A percentile compares a stretch with the other conserved stretches of the same genome.
phyloP scores from a whole-genome alignment of 2,888 invertebrate genomes.

The Melieria crassipennis region DNA sequence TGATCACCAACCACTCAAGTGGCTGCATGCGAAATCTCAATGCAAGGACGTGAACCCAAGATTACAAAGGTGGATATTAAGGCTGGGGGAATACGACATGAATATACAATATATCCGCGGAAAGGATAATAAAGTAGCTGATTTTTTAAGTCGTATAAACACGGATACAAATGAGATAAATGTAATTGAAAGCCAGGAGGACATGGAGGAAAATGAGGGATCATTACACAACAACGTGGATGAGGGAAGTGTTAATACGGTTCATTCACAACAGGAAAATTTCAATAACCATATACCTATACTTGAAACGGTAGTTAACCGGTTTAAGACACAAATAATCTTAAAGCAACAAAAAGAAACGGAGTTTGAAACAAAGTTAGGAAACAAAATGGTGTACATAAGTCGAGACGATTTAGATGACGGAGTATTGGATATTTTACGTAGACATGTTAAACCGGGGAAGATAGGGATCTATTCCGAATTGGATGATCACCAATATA shows the following conservation, averaged over 20 bases:
- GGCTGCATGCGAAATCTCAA: conserved; percentile 7
- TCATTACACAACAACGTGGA: no score
- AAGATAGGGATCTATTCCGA: not conserved
- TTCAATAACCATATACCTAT: not conserved
- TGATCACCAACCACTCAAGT: conserved; percentile 7
- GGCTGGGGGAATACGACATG: not conserved
- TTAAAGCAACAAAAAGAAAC: not conserved
- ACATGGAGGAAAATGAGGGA: no score
- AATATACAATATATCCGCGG: conserved; percentile 5
- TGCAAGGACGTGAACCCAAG: conserved; percentile 3
- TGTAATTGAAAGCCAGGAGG: no score
- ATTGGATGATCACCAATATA: not conserved
- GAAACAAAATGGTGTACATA: not conserved
- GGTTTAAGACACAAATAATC: not conserved
- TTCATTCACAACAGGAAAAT: not conserved
- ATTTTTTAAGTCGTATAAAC: no score
- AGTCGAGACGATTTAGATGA: not conserved
- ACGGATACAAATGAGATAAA: no score
- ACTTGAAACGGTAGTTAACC: not conserved
- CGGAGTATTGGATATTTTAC: not conserved
- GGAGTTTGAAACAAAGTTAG: not conserved
- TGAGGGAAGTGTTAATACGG: no score
- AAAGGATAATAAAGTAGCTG: no score
- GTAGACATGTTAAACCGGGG: not conserved
- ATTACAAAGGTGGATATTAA: conserved; percentile 7